phyloP scores from a whole-genome alignment of 2,113 vertebrate genomes.

The Pyrgilauda ruficollis region DNA sequence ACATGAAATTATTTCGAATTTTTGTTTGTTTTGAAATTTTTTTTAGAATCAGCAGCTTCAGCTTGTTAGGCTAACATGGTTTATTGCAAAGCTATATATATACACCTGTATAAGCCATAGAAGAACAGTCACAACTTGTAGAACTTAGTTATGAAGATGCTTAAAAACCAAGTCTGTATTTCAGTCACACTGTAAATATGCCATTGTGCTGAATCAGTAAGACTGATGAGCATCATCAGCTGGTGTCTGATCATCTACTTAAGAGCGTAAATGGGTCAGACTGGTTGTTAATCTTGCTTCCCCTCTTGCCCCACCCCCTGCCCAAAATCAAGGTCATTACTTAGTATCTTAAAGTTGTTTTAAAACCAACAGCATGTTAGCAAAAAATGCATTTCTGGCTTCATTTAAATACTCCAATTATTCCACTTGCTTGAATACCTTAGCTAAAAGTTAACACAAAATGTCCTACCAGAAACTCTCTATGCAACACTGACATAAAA shows the following conservation, averaged over 20 bases:
- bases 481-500: neutral
- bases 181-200: neutral
- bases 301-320: neutral
- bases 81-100: neutral
- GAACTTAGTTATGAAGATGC: neutral
- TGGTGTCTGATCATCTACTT: slow-evolving; percentile 54
- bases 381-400: neutral
- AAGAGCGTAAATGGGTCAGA: slow-evolving; percentile 53
- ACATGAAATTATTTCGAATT: neutral
- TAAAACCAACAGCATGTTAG: neutral
- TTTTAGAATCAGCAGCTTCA: neutral
- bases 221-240: slow-evolving; percentile 11
- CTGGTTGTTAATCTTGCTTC: slow-evolving; percentile 15
- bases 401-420: neutral
- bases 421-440: neutral
- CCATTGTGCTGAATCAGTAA: slow-evolving; percentile 26
- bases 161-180: neutral
- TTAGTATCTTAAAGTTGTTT: neutral
- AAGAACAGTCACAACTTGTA: neutral
- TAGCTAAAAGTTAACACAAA: neutral
- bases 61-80: neutral
- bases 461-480: neutral
- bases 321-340: neutral
- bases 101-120: neutral
- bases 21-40: neutral